phyloP scores from a whole-genome alignment of 2,888 invertebrate genomes.

The Morpho achilles region DNA sequence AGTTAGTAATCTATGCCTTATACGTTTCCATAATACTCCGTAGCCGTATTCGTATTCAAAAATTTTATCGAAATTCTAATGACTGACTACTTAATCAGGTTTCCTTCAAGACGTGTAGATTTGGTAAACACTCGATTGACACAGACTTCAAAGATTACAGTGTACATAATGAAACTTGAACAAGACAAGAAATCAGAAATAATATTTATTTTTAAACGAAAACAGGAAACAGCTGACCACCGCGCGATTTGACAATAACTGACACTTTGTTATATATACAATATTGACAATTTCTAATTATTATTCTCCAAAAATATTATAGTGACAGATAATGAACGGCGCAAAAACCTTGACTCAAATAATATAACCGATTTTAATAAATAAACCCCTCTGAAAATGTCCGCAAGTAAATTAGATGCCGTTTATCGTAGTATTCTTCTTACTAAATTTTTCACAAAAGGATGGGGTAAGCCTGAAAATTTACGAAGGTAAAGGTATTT shows the following conservation, averaged over 20 bases:
- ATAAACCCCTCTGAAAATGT: conserved; percentile 55
- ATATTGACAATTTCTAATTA: conserved; percentile 36
- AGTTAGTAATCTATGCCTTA: no score
- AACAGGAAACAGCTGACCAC: conserved; percentile 36
- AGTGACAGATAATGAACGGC: conserved; percentile 39
- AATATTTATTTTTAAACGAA: conserved; percentile 6
- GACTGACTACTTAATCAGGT: no score
- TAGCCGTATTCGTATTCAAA: no score
- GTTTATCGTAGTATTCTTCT: conserved; percentile 92
- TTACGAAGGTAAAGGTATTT: conserved; percentile 84
- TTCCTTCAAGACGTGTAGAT: no score
- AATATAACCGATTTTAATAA: conserved; percentile 22
- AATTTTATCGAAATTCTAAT: no score
- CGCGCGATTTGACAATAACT: conserved; percentile 24
- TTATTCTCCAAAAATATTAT: conserved; percentile 40
- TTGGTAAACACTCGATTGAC: no score
- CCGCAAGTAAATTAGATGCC: conserved; percentile 84
- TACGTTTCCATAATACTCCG: no score
- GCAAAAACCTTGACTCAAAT: conserved; percentile 28
- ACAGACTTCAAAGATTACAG: no score
- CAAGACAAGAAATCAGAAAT: background rate
- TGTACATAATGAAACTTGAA: no score
- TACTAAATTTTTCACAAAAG: conserved; percentile 95
- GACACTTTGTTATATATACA: conserved; percentile 17
- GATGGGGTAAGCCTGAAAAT: conserved; percentile 97